A percentile compares a stretch with the other conserved stretches of the same genome.
Conservation (phyloP, 1,140 invertebrate species). For the Samia ricini region DNA sequence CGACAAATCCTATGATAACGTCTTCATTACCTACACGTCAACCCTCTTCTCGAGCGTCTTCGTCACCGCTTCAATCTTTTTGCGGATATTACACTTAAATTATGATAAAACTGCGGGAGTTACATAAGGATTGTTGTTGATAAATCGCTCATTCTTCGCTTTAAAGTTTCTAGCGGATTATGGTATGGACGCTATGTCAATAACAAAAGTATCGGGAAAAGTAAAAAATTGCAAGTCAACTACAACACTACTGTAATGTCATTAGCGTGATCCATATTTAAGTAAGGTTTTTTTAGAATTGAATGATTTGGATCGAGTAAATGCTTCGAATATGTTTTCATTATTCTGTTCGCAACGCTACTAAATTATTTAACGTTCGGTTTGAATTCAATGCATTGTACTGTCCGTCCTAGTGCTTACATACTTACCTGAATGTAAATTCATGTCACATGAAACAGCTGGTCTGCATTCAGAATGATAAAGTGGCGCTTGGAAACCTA, state of each 20-base stretch:
- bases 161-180: background rate
- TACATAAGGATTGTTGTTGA: slow-evolving; percentile 50
- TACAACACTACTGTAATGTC: no score
- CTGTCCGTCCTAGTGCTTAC: background rate
- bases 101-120: slow-evolving; percentile 55
- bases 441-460: background rate
- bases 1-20: slow-evolving; percentile 54
- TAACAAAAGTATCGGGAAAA: no score
- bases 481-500: background rate
- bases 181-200: no score
- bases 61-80: slow-evolving; percentile 66
- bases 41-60: slow-evolving; percentile 66
- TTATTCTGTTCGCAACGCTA: background rate
- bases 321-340: background rate
- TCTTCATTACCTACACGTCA: slow-evolving; percentile 69
- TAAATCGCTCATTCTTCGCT: slow-evolving; percentile 30
- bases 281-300: no score
- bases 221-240: no score
- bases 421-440: background rate
- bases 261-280: no score
- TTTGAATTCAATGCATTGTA: background rate
- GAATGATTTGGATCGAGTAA: no score
- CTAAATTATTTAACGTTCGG: background rate
- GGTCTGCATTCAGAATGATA: background rate
- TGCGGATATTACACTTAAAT: slow-evolving; percentile 71